A percentile compares a stretch with the other conserved stretches of the same genome.
phyloP scores from a whole-genome alignment of 2,113 vertebrate species.

The Larimichthys polyactis region DNA sequence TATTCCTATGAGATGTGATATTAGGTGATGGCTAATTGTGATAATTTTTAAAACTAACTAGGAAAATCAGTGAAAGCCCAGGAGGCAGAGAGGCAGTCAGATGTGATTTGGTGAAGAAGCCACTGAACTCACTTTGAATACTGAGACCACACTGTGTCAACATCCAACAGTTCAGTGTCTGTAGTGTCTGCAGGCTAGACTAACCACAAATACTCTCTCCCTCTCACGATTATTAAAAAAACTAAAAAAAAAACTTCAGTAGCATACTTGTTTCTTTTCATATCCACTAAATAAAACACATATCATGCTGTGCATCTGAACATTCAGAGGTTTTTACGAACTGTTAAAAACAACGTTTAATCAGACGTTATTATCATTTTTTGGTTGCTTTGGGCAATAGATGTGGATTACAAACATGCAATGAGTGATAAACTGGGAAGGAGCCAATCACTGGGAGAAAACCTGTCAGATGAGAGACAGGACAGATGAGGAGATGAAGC shows the following conservation, averaged over 20 bases:
- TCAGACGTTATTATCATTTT: background rate
- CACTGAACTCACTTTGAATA: slow-evolving; percentile 15
- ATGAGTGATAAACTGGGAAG: background rate
- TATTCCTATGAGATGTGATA: slow-evolving; percentile 21
- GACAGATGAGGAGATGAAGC: slow-evolving; percentile 16
- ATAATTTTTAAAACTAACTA: slow-evolving; percentile 23
- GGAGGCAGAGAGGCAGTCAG: slow-evolving; percentile 13
- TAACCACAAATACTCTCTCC: background rate
- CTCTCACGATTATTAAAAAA: background rate
- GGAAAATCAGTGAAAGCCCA: slow-evolving; percentile 12
- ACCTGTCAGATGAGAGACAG: slow-evolving; percentile 20
- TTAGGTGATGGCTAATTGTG: slow-evolving; percentile 36
- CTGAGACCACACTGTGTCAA: background rate
- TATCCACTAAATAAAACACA: background rate
- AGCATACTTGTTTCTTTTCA: background rate
- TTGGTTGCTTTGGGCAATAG: background rate
- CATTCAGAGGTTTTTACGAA: background rate
- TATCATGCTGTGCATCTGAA: background rate
- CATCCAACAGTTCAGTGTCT: slow-evolving; percentile 5
- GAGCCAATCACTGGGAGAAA: background rate
- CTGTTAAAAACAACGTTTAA: no score
- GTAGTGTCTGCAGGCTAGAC: slow-evolving; percentile 2
- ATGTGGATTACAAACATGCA: background rate
- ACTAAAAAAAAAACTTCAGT: background rate
- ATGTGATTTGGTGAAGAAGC: slow-evolving; percentile 19